Percentiles rank a stretch among this genome's conserved stretches.
phyloP scores from a whole-genome alignment of 2,888 invertebrate genomes.

The Phaedon cochleariae region DNA sequence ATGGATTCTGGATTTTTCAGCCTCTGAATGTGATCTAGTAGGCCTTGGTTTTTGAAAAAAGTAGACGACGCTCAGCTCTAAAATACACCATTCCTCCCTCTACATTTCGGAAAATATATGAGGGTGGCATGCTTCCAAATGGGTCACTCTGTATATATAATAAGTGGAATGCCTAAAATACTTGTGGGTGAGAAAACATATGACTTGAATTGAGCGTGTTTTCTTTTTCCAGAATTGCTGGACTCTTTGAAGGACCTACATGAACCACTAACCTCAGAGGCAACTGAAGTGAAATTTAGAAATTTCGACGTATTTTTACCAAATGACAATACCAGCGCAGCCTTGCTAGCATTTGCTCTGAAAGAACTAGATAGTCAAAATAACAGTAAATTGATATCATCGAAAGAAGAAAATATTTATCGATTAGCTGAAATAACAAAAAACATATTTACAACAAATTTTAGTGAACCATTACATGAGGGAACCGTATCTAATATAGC shows the following conservation, averaged over 20 bases:
- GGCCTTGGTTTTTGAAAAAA: too few relatives aligned
- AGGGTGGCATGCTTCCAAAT: too few relatives aligned
- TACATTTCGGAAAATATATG: too few relatives aligned
- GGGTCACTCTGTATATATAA: too few relatives aligned
- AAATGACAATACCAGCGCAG: constrained; percentile 52
- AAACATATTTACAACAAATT: constrained; percentile 51
- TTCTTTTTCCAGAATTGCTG: constrained; percentile 55
- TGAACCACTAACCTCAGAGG: constrained; percentile 46
- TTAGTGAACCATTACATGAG: constrained; percentile 54
- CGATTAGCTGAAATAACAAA: constrained; percentile 53
- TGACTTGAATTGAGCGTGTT: too few relatives aligned
- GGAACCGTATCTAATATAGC: constrained; percentile 69
- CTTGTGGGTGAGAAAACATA: too few relatives aligned
- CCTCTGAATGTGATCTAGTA: too few relatives aligned
- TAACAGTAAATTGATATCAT: constrained; percentile 47
- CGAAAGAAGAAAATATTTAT: constrained; percentile 49
- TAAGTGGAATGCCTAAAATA: too few relatives aligned
- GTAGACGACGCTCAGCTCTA: too few relatives aligned
- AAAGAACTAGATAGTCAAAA: constrained; percentile 53
- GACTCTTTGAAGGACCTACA: constrained; percentile 54
- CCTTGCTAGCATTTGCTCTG: constrained; percentile 52
- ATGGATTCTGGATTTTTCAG: too few relatives aligned
- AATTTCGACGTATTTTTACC: constrained; percentile 58
- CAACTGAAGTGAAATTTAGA: constrained; percentile 51
- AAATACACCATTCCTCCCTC: too few relatives aligned